Conservation (phyloP, 1,140 invertebrate genomes). For the Forficula auricularia region DNA sequence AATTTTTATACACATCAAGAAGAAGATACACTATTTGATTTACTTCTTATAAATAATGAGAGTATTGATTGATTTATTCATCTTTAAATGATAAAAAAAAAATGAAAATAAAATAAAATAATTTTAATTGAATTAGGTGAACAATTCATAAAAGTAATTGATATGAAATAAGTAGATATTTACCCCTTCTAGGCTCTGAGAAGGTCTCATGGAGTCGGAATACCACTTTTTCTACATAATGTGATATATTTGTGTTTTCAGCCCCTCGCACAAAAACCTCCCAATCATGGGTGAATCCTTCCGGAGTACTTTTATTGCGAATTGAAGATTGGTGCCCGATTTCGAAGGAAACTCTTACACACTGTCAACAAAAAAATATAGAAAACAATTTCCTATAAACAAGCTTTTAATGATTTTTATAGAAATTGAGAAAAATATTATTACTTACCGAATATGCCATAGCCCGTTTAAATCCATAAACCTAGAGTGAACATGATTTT, state of each 20-base stretch:
- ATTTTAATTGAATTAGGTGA: too few species aligned
- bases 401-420: background rate
- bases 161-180: too few species aligned
- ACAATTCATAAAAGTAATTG: too few species aligned
- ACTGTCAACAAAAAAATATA: slow-evolving; percentile 13
- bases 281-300: slow-evolving; percentile 95
- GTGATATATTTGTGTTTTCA: slow-evolving; percentile 66
- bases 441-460: slow-evolving; percentile 12
- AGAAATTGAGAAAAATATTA: background rate
- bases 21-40: too few species aligned
- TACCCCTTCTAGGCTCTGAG: slow-evolving; percentile 72
- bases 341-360: slow-evolving; percentile 70
- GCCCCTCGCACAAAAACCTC: slow-evolving; percentile 82
- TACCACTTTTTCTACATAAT: slow-evolving; percentile 88
- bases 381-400: background rate
- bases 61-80: too few species aligned
- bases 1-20: too few species aligned
- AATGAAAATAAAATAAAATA: too few species aligned
- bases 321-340: slow-evolving; percentile 75
- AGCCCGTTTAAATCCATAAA: slow-evolving; percentile 8
- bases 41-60: too few species aligned
- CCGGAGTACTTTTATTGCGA: slow-evolving; percentile 54
- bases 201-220: slow-evolving; percentile 86
- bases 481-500: too few species aligned
- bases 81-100: too few species aligned